A percentile compares a stretch with the other conserved stretches of the same genome.
phyloP scores from a whole-genome alignment of 2,113 vertebrate genomes.

The Oncorhynchus masou region DNA sequence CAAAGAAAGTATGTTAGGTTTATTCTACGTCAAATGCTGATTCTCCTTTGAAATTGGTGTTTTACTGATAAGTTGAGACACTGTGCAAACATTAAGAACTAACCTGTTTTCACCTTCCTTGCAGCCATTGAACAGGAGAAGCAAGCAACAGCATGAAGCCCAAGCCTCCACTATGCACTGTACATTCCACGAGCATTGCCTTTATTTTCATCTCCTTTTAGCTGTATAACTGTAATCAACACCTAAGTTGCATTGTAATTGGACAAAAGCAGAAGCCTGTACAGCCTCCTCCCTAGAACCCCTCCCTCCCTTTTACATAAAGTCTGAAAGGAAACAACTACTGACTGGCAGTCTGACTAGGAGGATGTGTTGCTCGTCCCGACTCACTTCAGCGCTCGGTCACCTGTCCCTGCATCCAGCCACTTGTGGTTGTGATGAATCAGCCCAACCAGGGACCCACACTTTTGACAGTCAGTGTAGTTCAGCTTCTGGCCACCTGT shows the following conservation, averaged over 20 bases:
- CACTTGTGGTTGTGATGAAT: conserved; percentile 71
- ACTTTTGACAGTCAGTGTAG: conserved; percentile 32
- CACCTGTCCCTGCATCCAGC: conserved; percentile 62
- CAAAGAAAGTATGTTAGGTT: conserved; percentile 82
- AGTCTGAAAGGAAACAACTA: conserved; percentile 69
- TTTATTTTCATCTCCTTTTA: conserved; percentile 78
- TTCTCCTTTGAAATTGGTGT: not conserved
- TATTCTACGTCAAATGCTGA: too few species aligned
- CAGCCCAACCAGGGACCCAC: conserved; percentile 63
- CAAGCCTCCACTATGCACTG: conserved; percentile 75
- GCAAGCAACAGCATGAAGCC: conserved; percentile 79
- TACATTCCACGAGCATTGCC: conserved; percentile 88
- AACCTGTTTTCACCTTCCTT: not conserved
- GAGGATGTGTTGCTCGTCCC: conserved; percentile 70
- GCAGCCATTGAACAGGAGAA: conserved; percentile 97
- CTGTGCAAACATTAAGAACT: not conserved
- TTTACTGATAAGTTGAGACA: not conserved
- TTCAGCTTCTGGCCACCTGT: conserved; percentile 74
- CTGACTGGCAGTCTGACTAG: conserved; percentile 71
- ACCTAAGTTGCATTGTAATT: conserved; percentile 77
- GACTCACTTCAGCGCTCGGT: conserved; percentile 15
- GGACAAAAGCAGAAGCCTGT: conserved; percentile 80
- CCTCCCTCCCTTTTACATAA: conserved; percentile 39
- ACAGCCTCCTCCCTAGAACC: conserved; percentile 55
- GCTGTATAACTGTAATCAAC: conserved; percentile 83